Conservation (phyloP, 2,113 vertebrate species). For the Nothoprocta perdicaria region DNA sequence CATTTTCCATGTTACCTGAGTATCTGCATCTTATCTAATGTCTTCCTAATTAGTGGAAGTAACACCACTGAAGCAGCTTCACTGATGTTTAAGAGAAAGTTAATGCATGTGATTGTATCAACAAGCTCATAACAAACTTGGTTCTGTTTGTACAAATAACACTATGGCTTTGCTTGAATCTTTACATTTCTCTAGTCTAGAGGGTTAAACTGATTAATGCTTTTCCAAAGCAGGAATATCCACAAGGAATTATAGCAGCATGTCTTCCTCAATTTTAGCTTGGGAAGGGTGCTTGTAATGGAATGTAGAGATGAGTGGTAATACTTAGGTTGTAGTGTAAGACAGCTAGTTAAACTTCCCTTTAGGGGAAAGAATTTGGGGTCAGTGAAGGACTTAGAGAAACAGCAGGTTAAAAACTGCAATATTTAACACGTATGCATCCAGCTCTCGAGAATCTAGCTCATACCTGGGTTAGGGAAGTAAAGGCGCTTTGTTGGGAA, state of each 20-base stretch:
- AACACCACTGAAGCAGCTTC: not conserved
- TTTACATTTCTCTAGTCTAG: not conserved
- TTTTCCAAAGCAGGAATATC: not conserved
- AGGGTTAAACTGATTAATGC: not conserved
- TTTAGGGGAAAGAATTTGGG: not conserved
- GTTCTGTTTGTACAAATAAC: not conserved
- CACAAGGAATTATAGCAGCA: not conserved
- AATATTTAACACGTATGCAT: not conserved
- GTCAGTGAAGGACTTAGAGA: not conserved
- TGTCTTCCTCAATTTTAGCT: not conserved
- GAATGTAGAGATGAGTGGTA: not conserved
- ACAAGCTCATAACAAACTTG: not conserved
- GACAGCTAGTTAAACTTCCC: not conserved
- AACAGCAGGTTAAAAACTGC: not conserved
- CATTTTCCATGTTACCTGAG: not conserved
- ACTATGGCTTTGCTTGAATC: not conserved
- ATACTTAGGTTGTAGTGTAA: not conserved
- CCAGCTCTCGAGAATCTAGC: not conserved
- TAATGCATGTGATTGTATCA: not conserved
- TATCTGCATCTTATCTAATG: not conserved
- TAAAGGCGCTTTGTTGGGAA: not conserved
- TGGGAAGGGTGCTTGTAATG: not conserved
- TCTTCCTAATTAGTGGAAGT: not conserved
- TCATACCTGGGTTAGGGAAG: not conserved
- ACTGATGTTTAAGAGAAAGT: not conserved